Percentiles rank a stretch among this genome's conserved stretches.
phyloP scores from a whole-genome alignment of 1,140 invertebrate genomes.

The Caenorhabditis latens region DNA sequence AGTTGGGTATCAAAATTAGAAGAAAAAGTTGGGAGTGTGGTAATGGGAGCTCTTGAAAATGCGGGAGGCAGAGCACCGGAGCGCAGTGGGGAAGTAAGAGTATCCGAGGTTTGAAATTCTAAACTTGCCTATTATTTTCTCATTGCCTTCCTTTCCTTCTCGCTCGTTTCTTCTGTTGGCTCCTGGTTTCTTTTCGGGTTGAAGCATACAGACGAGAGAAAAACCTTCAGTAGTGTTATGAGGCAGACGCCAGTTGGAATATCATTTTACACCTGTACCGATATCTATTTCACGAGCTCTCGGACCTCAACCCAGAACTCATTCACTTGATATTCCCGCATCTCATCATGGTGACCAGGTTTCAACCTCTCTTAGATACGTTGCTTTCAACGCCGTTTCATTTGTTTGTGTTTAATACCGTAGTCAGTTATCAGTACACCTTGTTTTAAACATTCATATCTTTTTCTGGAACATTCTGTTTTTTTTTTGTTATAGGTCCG shows the following conservation, averaged over 20 bases:
- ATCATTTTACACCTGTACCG: constrained; percentile 56
- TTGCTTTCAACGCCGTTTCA: not conserved
- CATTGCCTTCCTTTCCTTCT: constrained; percentile 47
- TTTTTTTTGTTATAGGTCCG: too few species aligned
- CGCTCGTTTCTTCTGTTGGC: constrained; percentile 11
- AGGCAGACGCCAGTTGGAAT: constrained; percentile 46
- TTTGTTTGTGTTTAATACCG: too few species aligned
- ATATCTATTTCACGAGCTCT: constrained; percentile 53
- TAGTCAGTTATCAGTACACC: too few species aligned
- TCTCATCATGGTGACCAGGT: not conserved
- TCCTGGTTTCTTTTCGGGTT: constrained; percentile 48
- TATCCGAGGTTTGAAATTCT: constrained; percentile 56
- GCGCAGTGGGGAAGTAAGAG: constrained; percentile 28
- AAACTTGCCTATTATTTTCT: constrained; percentile 56
- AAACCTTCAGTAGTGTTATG: constrained; percentile 20
- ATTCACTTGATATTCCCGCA: constrained; percentile 43
- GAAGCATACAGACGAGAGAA: constrained; percentile 17
- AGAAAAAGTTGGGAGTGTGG: not conserved
- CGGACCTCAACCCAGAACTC: not conserved
- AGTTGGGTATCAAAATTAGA: not conserved
- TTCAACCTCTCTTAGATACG: not conserved
- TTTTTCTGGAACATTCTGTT: too few species aligned
- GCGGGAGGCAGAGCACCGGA: not conserved
- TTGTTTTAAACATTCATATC: too few species aligned
- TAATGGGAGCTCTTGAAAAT: constrained; percentile 36